These are phyloP conservation scores for Auanema sp. DNA, from an alignment of 2,888 invertebrate genomes.

Conservation along the genomic window DNA sequence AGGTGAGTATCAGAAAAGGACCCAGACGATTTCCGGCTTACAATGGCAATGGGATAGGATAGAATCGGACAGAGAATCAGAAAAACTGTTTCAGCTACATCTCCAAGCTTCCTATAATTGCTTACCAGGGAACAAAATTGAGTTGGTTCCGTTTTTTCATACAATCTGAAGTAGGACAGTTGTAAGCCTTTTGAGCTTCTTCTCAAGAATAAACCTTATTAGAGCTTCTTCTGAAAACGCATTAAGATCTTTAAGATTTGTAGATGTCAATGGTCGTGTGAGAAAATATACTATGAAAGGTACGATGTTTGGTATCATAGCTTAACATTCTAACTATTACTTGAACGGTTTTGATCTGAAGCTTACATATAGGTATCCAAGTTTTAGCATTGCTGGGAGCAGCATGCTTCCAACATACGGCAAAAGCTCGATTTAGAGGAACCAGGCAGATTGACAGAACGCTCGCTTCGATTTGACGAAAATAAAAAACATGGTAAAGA, in stretches of 20 bases:
- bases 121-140: slow-evolving; percentile 10
- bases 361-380: slow-evolving; percentile 12
- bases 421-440: slow-evolving; percentile 17
- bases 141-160: too few relatives aligned
- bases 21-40: background rate
- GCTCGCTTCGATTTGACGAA: slow-evolving; percentile 16
- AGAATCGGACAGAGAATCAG: slow-evolving; percentile 16
- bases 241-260: slow-evolving; percentile 1
- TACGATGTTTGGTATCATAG: slow-evolving; percentile 16
- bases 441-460: slow-evolving; percentile 18
- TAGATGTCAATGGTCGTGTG: slow-evolving; percentile 4
- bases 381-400: slow-evolving; percentile 16
- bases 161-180: background rate
- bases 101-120: slow-evolving; percentile 5
- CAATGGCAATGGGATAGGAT: slow-evolving; percentile 18
- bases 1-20: background rate
- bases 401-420: slow-evolving; percentile 12
- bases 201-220: background rate
- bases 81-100: slow-evolving; percentile 11
- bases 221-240: slow-evolving; percentile 3
- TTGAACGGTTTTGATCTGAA: background rate
- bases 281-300: slow-evolving; percentile 9
- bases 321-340: slow-evolving; percentile 6
- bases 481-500: slow-evolving; percentile 14
- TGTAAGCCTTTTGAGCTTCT: too few relatives aligned